Evolutionary conservation across 1,140 invertebrate species (phyloP).

Genomic region (Musca domestica): DNA sequence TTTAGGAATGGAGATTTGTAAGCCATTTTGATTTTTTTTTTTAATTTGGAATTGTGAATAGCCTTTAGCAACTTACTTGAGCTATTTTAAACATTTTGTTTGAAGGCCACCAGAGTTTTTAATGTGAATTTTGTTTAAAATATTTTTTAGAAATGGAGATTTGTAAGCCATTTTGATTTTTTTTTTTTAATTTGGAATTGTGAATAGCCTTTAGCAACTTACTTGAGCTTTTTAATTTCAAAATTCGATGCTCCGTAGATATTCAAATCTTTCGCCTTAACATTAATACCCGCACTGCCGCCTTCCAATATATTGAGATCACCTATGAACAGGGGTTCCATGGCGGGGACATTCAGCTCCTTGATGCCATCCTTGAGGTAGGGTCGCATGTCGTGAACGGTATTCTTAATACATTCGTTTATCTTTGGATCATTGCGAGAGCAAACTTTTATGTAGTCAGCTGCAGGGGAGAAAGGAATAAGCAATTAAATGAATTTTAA

Average conservation of each 20-base stretch:
- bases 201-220: constrained; percentile 30
- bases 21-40: too few relatives aligned
- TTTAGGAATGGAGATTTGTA: too few relatives aligned
- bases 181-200: not conserved
- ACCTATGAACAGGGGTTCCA: constrained; percentile 64
- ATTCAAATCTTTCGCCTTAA: constrained; percentile 59
- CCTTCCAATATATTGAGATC: constrained; percentile 59
- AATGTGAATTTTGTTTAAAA: too few relatives aligned
- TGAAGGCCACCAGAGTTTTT: too few relatives aligned
- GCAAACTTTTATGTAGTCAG: constrained; percentile 63
- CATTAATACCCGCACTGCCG: constrained; percentile 55
- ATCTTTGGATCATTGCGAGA: constrained; percentile 59
- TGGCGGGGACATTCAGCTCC: constrained; percentile 61
- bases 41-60: too few relatives aligned
- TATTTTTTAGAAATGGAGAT: too few relatives aligned
- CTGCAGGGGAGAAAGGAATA: too few relatives aligned
- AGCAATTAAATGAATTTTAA: not conserved
- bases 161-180: too few relatives aligned
- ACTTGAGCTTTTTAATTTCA: constrained; percentile 59
- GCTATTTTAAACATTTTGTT: too few relatives aligned
- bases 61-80: too few relatives aligned
- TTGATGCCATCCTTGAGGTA: constrained; percentile 57
- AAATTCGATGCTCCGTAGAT: constrained; percentile 64
- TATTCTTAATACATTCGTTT: constrained; percentile 57
- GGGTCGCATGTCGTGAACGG: constrained; percentile 57